Evolutionary conservation across 1,140 invertebrate genomes (phyloP).

Genomic region (Tetraneura akinire): DNA sequence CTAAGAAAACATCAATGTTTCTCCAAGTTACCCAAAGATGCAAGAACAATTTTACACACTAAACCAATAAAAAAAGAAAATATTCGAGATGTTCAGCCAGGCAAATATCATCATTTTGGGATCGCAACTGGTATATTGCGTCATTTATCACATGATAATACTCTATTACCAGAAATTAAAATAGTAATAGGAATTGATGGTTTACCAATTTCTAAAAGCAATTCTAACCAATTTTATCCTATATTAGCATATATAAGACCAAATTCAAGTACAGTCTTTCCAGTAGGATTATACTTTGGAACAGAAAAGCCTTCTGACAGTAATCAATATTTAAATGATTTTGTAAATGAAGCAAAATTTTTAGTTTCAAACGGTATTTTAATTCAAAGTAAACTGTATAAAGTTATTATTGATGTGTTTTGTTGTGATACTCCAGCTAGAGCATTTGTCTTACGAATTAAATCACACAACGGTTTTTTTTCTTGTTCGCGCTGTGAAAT

Average conservation of each 20-base stretch:
- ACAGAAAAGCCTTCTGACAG: conserved; percentile 53
- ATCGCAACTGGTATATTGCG: conserved; percentile 37
- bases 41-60: too few relatives aligned
- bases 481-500: too few relatives aligned
- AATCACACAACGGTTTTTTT: too few relatives aligned
- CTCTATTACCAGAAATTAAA: background rate
- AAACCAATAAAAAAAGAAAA: too few relatives aligned
- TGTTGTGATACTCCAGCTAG: too few relatives aligned
- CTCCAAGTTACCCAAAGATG: too few relatives aligned
- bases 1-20: too few relatives aligned
- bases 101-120: conserved; percentile 52
- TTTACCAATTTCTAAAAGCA: conserved; percentile 23
- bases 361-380: conserved; percentile 43
- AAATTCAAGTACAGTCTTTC: conserved; percentile 8
- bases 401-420: too few relatives aligned
- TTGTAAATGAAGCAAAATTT: conserved; percentile 35
- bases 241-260: background rate
- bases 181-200: conserved; percentile 14
- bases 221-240: background rate
- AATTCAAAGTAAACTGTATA: too few relatives aligned
- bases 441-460: too few relatives aligned
- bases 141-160: too few relatives aligned
- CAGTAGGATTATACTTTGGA: conserved; percentile 55
- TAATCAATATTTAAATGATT: conserved; percentile 53
- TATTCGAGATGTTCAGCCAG: conserved; percentile 1